Base-by-base conservation (phyloP, 2,888 invertebrate species). In the Ferdinandea cuprea region DNA sequence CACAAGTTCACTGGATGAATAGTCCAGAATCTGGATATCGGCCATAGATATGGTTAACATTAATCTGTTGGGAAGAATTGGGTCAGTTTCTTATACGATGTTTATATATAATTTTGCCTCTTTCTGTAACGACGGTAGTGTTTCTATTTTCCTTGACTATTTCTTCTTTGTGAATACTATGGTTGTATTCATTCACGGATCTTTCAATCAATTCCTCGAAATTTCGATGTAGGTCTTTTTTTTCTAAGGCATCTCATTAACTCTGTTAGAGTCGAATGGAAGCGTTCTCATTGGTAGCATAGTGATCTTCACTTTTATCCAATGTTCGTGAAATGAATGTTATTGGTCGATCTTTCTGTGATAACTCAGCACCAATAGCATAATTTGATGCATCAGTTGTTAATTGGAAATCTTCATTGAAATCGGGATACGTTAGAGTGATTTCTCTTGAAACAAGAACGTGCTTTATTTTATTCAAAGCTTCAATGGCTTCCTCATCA, bases 221-320 rank as follows among this genome's bases (percentile, higher is more conserved):
- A 3, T 37, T 44, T 8, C 63, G 15, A 9, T 61, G 40, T 7
- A 11, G 13, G n/a, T 35, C 46, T 8, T 69, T 35, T 25, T 8
- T 17, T 71, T n/a, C 71, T 71, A 1, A 65, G 32, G 28, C 74
- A 76, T 25, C 77, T 71, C 58, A 68, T 52, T 25, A 83, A 54
- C 48, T 77, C 72, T 2, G 76, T 9, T 5, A 83, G 30, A 0
- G 71, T 83, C 1, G 81, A 83, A 13, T 76, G 76, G 19, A 83
- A 77, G 7, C 66, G 35, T 37, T 85, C n/a, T n/a, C n/a, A n/a
- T n/a, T n/a, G n/a, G n/a, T n/a, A n/a, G n/a, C n/a, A n/a, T n/a
- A n/a, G n/a, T n/a, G n/a, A n/a, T n/a, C n/a, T n/a, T n/a, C n/a
- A n/a, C n/a, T n/a, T n/a, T n/a, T n/a, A n/a, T n/a, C n/a, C n/a